Conservation (phyloP, 1,140 invertebrate genomes). For the Apis mellifera region Amel_HAv3.1 CM009937.2:368001-368500, state of each 20-base stretch:
- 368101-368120: constrained; percentile 98
- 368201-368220: constrained; percentile 86
- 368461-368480: constrained; percentile 68
- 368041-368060: constrained; percentile 97
- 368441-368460: constrained; percentile 76
- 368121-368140: constrained; percentile 98
- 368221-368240: constrained; percentile 85
- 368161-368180: constrained; percentile 98
- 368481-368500: constrained; percentile 77
- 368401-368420: constrained; percentile 96
- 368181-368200: constrained; percentile 99
- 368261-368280: constrained; percentile 93
- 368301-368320: constrained; percentile 97
- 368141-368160: constrained; percentile 95
- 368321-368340: constrained; percentile 98
- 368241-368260: constrained; percentile 98
- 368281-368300: constrained; percentile 97
- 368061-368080: constrained; percentile 92
- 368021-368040: constrained; percentile 98
- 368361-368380: constrained; percentile 97
- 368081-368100: constrained; percentile 98
- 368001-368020: constrained; percentile 98
- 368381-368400: constrained; percentile 95
- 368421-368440: constrained; percentile 94
- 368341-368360: constrained; percentile 99